These are phyloP conservation scores for Ailurus styani DNA, from an alignment of 2,113 vertebrate genomes.

Conservation along the genomic window DNA sequence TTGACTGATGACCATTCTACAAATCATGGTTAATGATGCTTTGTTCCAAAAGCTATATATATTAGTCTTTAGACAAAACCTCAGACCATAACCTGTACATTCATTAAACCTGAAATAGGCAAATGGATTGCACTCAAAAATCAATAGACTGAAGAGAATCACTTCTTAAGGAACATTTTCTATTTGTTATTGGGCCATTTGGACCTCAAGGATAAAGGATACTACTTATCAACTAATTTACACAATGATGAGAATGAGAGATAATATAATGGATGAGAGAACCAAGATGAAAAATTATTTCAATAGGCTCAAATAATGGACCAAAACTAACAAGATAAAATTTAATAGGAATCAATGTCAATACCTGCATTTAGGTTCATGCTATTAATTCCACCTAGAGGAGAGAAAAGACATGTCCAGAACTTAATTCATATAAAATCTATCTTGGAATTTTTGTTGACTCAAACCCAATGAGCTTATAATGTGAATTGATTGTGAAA, in stretches of 20 bases:
- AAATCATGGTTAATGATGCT: constrained; percentile 50
- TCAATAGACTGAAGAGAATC: constrained; percentile 63
- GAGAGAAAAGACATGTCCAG: neutral
- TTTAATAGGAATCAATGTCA: constrained; percentile 30
- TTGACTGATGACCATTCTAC: constrained; percentile 33
- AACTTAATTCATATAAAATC: constrained; percentile 41
- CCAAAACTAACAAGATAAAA: constrained; percentile 58
- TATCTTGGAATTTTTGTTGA: constrained; percentile 14
- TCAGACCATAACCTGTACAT: constrained; percentile 49
- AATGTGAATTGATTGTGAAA: constrained; percentile 27
- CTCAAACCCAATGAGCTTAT: neutral
- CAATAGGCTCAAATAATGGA: constrained; percentile 45
- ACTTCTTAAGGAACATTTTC: constrained; percentile 52
- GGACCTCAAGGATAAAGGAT: constrained; percentile 43
- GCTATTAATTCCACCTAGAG: constrained; percentile 3
- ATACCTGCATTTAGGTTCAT: constrained; percentile 9
- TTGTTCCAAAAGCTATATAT: constrained; percentile 29
- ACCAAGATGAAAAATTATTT: constrained; percentile 57
- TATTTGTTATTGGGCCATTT: constrained; percentile 66
- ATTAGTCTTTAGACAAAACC: constrained; percentile 31
- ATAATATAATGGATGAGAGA: constrained; percentile 53
- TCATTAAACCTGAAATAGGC: constrained; percentile 56
- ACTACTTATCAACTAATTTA: constrained; percentile 54
- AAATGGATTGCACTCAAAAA: constrained; percentile 49
- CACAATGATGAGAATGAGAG: constrained; percentile 37